Evolutionary conservation across 2,113 vertebrate species (phyloP), one percentile per base, ranked within the genome.

Genomic region (Mirounga angustirostris): DNA sequence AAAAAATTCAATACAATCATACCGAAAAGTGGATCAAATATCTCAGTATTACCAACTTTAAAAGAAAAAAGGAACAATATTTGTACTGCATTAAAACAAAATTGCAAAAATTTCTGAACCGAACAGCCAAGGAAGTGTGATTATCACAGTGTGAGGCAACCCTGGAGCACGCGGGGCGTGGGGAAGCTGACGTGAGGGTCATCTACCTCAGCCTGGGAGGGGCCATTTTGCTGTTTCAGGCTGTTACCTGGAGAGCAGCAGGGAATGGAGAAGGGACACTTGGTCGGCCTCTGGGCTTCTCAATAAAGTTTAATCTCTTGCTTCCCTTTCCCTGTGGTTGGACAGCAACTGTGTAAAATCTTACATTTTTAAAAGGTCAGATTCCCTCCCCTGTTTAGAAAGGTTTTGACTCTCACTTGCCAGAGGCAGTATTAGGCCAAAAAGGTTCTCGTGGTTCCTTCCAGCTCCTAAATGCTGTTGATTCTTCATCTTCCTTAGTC

Each of bases 261-360:
- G 67, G 19, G 54, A 28, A 71, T 1, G 21, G 69, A 84, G 71
- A 84, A 61, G 56, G 30, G 56, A 81, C 33, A 58, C 82, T 93
- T 93, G 52, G 36, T 69, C 43, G 84, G 43, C 26, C 9, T 78
- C 52, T 85, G 76, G 92, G n/a, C 5, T 63, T 58, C 63, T 95
- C 71, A 82, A 4, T 89, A 50, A 94, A 63, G 76, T 83, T 81
- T 95, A 93, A 56, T 94, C n/a, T 84, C 33, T 93, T 83, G 33
- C 69, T 96, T 95, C 63, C 24, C 18, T 92, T 84, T 87, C 63
- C 16, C 26, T 0, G 2, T 40, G 36, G 19, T 22, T 79, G 18
- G 36, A 54, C 14, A 85, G 52, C 8, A 89, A 50, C 19, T 22
- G 15, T 56, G 24, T 69, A 95, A 96, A 90, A 73, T 33, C 33